Evolutionary conservation across 2,797 vertebrate genomes (phyloP).

Genomic region (Pantherophis vulpinus): DNA sequence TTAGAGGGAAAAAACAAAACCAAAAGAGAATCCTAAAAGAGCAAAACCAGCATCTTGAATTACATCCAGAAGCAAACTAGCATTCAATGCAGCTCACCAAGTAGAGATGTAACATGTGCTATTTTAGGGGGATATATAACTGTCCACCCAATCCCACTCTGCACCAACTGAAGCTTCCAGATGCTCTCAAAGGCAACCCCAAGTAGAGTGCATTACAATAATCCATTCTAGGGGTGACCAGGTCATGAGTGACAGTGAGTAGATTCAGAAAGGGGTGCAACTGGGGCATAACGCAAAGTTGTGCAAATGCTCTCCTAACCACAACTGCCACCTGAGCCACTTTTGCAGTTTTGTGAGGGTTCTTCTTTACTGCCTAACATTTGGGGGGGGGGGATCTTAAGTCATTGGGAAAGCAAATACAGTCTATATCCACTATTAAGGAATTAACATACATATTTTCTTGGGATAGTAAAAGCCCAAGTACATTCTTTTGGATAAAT

Average conservation of each 20-base stretch:
- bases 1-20: too few relatives aligned
- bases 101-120: neutral
- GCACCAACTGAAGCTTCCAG: neutral
- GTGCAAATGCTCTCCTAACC: neutral
- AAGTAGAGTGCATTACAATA: neutral
- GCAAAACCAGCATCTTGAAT: neutral
- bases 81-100: neutral
- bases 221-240: neutral
- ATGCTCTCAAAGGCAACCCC: neutral
- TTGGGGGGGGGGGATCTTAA: neutral
- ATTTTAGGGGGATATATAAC: neutral
- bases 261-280: neutral
- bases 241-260: neutral
- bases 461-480: neutral
- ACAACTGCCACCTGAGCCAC: neutral
- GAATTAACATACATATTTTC: neutral
- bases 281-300: neutral
- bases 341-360: neutral
- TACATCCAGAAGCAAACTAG: neutral
- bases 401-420: neutral
- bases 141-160: neutral
- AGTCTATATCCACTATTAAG: neutral
- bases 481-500: neutral
- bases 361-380: neutral
- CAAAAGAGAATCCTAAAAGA: too few relatives aligned